Evolutionary conservation across 2,113 vertebrate species (phyloP), one percentile per base, ranked within the genome.

Genomic region (Pelecanus crispus): DNA sequence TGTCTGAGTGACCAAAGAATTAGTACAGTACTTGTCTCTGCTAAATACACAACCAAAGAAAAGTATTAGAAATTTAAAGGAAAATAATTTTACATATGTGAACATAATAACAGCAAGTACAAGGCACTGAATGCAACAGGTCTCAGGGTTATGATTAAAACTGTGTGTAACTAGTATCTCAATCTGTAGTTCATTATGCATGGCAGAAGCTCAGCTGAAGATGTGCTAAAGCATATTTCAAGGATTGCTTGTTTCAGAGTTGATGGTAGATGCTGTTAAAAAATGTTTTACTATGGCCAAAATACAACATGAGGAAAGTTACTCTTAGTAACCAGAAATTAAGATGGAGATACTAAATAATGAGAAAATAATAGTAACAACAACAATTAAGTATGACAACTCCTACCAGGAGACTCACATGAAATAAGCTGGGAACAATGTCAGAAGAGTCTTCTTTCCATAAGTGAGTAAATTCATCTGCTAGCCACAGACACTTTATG

Each of bases 101-200:
- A n/a, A 36, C 2, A 3, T 26, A 74, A 73, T 34, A 32, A 42
- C 22, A 73, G 19, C 13, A 89, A 72, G 16, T 55, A 62, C 17
- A 62, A 42, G 12, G 4, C 25, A 25, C 10, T 0, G 0, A n/a
- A 25, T 17, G 19, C 17, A 62, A 36, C 32, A 63, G 4, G 15
- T 55, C 56, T 85, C 44, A 74, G 32, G 7, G 29, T 52, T 21
- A 59, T 15, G 14, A 40, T 34, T 67, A 47, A 75, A 81, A 32
- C 1, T 36, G 8, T 47, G 7, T 7, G 3, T 24, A 62, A 36
- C 6, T 63, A 50, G 24, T 63, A 45, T 62, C 79, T 88, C 66
- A n/a, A 29, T 74, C 17, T 49, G 24, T 34, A 58, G 71, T 90
- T 59, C 13, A 16, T 62, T 67, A n/a, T 13, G 26, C 47, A 55